phyloP scores from a whole-genome alignment of 2,797 vertebrate species.

The Tiaroga cobitis region DNA sequence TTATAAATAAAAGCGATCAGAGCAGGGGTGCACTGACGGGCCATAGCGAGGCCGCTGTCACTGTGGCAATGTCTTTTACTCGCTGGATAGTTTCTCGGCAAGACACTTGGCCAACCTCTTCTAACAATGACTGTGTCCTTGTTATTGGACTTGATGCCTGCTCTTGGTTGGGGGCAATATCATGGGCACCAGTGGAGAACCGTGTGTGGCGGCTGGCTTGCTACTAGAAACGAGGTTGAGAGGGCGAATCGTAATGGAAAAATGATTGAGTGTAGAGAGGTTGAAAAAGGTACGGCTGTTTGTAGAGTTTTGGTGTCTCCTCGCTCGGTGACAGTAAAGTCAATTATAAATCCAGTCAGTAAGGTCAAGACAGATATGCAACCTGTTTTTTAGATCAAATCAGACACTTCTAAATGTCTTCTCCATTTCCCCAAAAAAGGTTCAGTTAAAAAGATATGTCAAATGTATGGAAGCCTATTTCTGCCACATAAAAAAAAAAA shows the following conservation, averaged over 20 bases:
- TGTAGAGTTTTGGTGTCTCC: background rate
- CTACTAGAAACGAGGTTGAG: slow-evolving; percentile 28
- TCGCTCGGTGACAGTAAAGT: background rate
- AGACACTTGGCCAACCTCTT: slow-evolving; percentile 44
- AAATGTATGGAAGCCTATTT: background rate
- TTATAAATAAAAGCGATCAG: slow-evolving; percentile 80
- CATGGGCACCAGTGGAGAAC: slow-evolving; percentile 25
- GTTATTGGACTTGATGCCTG: slow-evolving; percentile 49
- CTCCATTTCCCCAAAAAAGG: background rate
- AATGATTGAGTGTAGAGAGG: background rate
- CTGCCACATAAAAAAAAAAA: background rate
- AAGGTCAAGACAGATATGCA: background rate
- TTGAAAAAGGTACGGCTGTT: background rate
- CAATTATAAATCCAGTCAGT: background rate
- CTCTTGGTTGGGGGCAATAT: slow-evolving; percentile 52
- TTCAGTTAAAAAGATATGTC: background rate
- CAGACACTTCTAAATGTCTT: background rate
- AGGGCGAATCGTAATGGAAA: slow-evolving; percentile 16
- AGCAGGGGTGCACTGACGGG: slow-evolving; percentile 69
- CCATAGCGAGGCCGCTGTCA: slow-evolving; percentile 65
- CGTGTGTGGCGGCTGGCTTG: slow-evolving; percentile 28
- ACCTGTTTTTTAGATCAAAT: background rate
- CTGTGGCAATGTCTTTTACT: slow-evolving; percentile 56
- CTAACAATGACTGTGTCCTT: slow-evolving; percentile 58
- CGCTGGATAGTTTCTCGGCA: slow-evolving; percentile 44